Percentiles rank a stretch among this genome's conserved stretches.
Evolutionary conservation across 2,797 vertebrate genomes (phyloP).

Genomic region (Leucoraja ocellata): DNA sequence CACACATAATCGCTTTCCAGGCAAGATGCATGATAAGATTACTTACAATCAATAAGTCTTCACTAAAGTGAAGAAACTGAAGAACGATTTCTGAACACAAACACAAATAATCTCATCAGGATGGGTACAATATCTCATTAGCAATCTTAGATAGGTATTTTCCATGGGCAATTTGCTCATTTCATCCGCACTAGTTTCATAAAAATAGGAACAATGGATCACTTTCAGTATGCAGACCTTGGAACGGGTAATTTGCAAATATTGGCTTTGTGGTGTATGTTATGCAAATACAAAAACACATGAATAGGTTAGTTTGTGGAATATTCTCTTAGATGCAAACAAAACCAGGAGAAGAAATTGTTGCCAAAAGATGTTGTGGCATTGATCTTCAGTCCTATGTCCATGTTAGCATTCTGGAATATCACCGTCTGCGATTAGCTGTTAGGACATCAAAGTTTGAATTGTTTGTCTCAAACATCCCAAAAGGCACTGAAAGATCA

Average conservation of each 20-base stretch:
- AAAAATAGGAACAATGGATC: not conserved
- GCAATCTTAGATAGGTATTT: not conserved
- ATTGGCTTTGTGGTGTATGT: not conserved
- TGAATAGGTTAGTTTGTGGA: not conserved
- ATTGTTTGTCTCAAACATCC: not conserved
- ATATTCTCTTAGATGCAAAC: not conserved
- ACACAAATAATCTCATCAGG: not conserved
- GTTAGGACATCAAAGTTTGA: not conserved
- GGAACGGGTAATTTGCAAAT: not conserved
- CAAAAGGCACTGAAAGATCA: not conserved
- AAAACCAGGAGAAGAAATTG: not conserved
- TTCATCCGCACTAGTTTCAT: not conserved
- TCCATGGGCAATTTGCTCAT: not conserved
- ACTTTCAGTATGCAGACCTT: not conserved
- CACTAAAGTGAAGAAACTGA: not conserved
- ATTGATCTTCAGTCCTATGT: not conserved
- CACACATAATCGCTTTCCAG: not conserved
- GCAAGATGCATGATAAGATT: not conserved
- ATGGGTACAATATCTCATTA: not conserved
- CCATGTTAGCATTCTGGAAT: not conserved
- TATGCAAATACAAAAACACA: not conserved
- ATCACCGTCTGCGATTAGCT: not conserved
- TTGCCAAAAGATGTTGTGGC: not conserved
- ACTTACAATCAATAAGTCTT: not conserved
- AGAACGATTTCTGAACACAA: constrained; percentile 14